Evolutionary conservation across 2,888 invertebrate species (phyloP), one percentile per base, ranked within the genome.

Genomic region (Luperina testacea): DNA sequence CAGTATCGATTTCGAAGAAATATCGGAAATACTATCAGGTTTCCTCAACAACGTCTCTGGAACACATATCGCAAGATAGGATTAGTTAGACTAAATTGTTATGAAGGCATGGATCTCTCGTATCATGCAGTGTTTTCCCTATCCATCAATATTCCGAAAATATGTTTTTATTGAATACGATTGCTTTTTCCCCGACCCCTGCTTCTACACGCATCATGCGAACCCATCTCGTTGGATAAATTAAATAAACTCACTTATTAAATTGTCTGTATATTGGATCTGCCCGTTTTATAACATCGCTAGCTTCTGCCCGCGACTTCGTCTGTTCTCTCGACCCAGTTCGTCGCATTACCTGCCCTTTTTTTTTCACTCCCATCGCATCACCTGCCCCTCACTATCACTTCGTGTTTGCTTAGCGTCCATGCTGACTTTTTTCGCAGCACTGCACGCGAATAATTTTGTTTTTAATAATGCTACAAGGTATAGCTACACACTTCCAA

Each of bases 11-110:
- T 63, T 57, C 32, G 20, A 65, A n/a, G 15, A 51, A 59, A 6
- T 78, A 48, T 45, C 11, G 17, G 9, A 69, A 42, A 69, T 59
- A 32, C 27, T n/a, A 72, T 59, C 38, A n/a, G 27, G 57, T 81
- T 76, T 68, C 42, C 32, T 68, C 17, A 77, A 77, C 32, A 64
- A 27, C 45, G 17, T 48, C n/a, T 64, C 32, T 45, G 68, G 27
- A 69, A 51, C 59, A 69, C 15, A 75, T 78, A n/a, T 59, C 48
- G 38, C 57, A 3, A 45, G 67, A 83, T 65, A 61, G 9, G 64
- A 82, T 82, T 75, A 61, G 51, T 61, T 68, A 45, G 17, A 71
- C 57, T 8, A 82, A 72, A 82, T 78, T 82, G 71, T 63, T 74
- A 71, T 68, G 71, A 42, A 82, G 51, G 78, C 42, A 63, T 24